Evolutionary conservation across 2,797 vertebrate genomes (phyloP).

Genomic region (Chelonia mydas): DNA sequence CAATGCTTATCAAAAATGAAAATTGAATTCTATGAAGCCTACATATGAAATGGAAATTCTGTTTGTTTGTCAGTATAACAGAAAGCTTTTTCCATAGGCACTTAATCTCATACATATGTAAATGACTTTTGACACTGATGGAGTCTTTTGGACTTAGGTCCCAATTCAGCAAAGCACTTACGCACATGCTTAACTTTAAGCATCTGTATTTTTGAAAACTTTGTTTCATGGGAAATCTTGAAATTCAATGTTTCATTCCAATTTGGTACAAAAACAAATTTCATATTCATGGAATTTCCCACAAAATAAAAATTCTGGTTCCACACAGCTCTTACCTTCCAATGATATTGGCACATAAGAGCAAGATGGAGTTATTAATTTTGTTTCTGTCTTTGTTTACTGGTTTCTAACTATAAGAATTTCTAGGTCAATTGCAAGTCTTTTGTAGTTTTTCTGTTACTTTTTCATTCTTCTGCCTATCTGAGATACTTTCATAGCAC

Average conservation of each 20-base stretch:
- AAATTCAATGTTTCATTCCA: neutral
- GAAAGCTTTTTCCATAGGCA: too few relatives aligned
- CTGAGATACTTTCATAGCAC: neutral
- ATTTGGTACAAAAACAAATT: neutral
- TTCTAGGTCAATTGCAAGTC: neutral
- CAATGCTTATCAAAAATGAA: too few relatives aligned
- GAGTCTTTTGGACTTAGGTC: too few relatives aligned
- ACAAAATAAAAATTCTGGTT: neutral
- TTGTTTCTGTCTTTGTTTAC: neutral
- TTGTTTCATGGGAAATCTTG: accelerated
- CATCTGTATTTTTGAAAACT: neutral
- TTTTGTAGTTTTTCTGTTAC: neutral
- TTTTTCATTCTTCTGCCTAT: neutral
- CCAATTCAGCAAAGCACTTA: too few relatives aligned
- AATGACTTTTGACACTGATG: too few relatives aligned
- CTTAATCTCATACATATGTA: too few relatives aligned
- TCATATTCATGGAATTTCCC: neutral
- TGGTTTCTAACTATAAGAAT: neutral
- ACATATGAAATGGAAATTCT: too few relatives aligned
- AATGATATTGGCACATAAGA: too few relatives aligned
- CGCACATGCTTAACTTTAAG: too few relatives aligned
- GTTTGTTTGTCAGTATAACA: too few relatives aligned
- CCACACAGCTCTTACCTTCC: neutral
- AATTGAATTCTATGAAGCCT: too few relatives aligned
- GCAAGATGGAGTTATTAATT: too few relatives aligned